phyloP scores from a whole-genome alignment of 2,888 invertebrate genomes.

The Eueremaeus valkanovi region DNA sequence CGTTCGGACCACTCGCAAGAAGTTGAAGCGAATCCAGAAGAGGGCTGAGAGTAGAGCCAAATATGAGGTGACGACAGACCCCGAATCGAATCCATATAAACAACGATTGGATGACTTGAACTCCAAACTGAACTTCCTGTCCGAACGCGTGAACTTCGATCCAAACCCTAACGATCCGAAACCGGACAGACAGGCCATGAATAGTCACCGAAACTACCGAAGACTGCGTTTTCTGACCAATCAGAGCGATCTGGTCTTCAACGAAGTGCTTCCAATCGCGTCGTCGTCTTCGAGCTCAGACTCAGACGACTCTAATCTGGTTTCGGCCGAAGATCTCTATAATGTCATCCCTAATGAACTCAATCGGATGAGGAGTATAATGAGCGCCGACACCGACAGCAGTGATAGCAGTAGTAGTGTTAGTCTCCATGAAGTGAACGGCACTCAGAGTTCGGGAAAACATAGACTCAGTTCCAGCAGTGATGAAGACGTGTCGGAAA shows the following conservation, averaged over 20 bases:
- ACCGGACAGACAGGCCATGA: not conserved
- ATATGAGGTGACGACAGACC: not conserved
- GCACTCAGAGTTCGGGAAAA: not conserved
- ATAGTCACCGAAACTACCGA: not conserved
- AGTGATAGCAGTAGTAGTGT: constrained; percentile 15
- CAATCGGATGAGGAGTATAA: not conserved
- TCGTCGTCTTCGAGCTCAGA: constrained; percentile 24
- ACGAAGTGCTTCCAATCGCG: constrained; percentile 29
- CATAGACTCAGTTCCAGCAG: not conserved
- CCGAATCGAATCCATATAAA: constrained; percentile 11
- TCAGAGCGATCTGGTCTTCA: constrained; percentile 37
- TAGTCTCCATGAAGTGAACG: not conserved
- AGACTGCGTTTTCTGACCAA: constrained; percentile 36
- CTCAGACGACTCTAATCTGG: constrained; percentile 18
- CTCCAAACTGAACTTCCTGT: constrained; percentile 11
- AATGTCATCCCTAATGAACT: constrained; percentile 8
- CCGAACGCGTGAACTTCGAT: constrained; percentile 9
- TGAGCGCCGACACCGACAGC: constrained; percentile 14
- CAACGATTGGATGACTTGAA: constrained; percentile 28
- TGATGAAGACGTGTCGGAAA: constrained; percentile 9
- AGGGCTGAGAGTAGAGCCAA: not conserved
- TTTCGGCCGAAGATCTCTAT: constrained; percentile 31
- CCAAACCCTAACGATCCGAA: not conserved
- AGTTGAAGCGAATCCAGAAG: constrained; percentile 14
- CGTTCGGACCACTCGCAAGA: constrained; percentile 4